These are phyloP conservation scores for Orgyia antiqua DNA, from an alignment of 2,888 invertebrate species.

Conservation along the genomic window DNA sequence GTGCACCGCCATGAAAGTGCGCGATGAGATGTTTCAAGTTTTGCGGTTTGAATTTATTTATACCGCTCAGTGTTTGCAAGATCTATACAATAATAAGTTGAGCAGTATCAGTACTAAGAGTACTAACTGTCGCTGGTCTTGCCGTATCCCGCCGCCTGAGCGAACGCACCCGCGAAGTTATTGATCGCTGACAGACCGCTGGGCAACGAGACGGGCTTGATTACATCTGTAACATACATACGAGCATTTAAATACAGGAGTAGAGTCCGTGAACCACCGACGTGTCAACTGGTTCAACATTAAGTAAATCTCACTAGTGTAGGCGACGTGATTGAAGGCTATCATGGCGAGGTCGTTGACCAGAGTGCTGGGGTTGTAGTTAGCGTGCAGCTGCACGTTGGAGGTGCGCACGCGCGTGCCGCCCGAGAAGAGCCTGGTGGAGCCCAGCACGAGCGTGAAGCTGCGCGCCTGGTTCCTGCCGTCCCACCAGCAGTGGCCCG, in stretches of 20 bases:
- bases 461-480: slow-evolving; percentile 31
- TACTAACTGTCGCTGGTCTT: slow-evolving; percentile 40
- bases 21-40: too few relatives aligned
- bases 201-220: slow-evolving; percentile 37
- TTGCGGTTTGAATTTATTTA: too few relatives aligned
- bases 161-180: slow-evolving; percentile 33
- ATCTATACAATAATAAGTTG: too few relatives aligned
- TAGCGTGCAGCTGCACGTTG: slow-evolving; percentile 27
- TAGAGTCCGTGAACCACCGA: background rate
- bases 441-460: slow-evolving; percentile 40
- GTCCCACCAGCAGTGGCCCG: slow-evolving; percentile 43
- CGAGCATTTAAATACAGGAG: too few relatives aligned
- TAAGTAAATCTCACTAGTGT: slow-evolving; percentile 25
- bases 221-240: slow-evolving; percentile 27
- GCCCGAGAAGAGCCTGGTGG: slow-evolving; percentile 29
- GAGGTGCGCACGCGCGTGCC: slow-evolving; percentile 27
- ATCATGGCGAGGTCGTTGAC: slow-evolving; percentile 31
- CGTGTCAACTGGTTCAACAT: too few relatives aligned
- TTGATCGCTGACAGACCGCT: slow-evolving; percentile 25
- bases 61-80: too few relatives aligned
- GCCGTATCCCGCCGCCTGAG: slow-evolving; percentile 48
- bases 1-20: too few relatives aligned
- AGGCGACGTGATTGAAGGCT: slow-evolving; percentile 21
- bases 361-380: slow-evolving; percentile 25
- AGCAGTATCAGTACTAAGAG: too few relatives aligned